Evolutionary conservation across 2,797 vertebrate genomes (phyloP).

Genomic region (Gallinago solitaria): DNA sequence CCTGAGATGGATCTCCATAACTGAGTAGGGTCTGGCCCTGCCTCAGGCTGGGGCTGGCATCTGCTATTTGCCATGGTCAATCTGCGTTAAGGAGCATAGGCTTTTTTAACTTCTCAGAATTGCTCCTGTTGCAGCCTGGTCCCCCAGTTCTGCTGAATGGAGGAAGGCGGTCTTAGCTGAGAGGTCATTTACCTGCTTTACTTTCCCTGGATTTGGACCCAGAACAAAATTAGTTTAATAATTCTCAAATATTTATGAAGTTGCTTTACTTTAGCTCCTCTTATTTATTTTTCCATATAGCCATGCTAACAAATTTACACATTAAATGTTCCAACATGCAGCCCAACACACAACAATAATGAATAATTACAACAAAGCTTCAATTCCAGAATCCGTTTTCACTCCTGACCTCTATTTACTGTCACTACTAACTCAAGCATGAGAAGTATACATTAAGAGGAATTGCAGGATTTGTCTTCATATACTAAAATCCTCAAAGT

Average conservation of each 20-base stretch:
- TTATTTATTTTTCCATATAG: neutral
- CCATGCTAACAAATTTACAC: neutral
- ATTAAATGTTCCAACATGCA: neutral
- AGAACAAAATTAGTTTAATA: neutral
- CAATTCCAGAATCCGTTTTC: neutral
- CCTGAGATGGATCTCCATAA: neutral
- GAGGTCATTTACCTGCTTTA: neutral
- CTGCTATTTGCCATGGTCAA: accelerated
- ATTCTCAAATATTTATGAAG: neutral
- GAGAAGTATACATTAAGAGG: neutral
- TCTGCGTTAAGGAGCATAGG: neutral
- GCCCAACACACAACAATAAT: neutral
- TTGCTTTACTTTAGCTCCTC: neutral
- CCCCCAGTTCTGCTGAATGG: neutral
- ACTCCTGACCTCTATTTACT: neutral
- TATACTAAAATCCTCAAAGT: neutral
- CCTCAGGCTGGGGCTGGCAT: accelerated
- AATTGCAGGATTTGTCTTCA: neutral
- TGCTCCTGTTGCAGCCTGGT: neutral
- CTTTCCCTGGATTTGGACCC: neutral
- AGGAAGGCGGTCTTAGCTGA: neutral
- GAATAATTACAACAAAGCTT: neutral
- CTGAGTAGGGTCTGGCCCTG: neutral
- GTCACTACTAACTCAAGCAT: neutral
- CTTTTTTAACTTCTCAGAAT: neutral